Conservation (phyloP, 53 echinoderm and acorn worm genomes). For the Patiria pectinifera region DNA sequence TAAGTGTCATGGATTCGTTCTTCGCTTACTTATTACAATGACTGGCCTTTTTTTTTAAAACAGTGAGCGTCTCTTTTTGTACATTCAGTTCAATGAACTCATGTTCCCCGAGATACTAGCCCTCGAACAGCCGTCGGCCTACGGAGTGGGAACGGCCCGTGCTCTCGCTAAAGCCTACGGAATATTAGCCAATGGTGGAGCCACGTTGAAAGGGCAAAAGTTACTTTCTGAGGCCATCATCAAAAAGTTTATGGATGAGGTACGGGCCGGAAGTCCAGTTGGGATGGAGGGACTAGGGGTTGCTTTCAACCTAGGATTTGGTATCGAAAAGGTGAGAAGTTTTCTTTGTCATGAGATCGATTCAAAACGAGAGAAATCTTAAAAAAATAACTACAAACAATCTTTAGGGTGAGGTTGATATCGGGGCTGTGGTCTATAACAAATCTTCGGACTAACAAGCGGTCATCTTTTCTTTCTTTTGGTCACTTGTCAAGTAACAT, state of each 20-base stretch:
- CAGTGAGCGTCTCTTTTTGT: neutral
- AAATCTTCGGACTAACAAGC: too few relatives aligned
- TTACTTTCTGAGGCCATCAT: neutral
- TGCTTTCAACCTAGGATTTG: conserved; percentile 20
- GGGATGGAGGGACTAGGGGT: neutral
- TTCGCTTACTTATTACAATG: neutral
- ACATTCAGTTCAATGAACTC: conserved; percentile 24
- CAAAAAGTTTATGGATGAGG: conserved; percentile 3
- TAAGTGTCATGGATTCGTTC: neutral
- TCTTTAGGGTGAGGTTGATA: too few relatives aligned
- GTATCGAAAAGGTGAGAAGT: neutral
- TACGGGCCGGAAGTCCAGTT: too few relatives aligned
- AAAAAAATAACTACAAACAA: too few relatives aligned
- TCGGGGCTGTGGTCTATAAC: too few relatives aligned
- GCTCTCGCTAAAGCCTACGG: conserved; percentile 61
- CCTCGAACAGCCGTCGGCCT: conserved; percentile 65
- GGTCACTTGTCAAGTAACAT: too few relatives aligned
- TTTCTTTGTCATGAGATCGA: too few relatives aligned
- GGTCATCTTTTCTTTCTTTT: too few relatives aligned
- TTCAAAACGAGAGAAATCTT: too few relatives aligned
- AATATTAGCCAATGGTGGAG: too few relatives aligned
- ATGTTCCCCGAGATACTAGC: conserved; percentile 48
- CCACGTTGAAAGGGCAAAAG: too few relatives aligned
- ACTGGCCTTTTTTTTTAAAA: neutral
- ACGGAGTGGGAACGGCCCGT: conserved; percentile 66